Base-by-base conservation (phyloP, 2,888 invertebrate species). In the Allacma fusca region DNA sequence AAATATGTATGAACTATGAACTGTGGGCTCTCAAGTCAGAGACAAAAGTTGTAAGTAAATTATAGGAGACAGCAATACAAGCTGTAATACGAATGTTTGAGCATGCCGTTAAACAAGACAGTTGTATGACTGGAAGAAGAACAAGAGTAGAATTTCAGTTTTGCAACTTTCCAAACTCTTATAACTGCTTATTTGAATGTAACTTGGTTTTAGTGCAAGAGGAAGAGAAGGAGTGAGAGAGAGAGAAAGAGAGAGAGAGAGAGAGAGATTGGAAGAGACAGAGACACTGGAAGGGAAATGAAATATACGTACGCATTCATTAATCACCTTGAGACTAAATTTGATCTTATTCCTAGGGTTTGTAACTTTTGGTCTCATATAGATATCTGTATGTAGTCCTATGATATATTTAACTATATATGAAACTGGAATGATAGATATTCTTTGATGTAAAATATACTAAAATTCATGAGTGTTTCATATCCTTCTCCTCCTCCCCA, bases 321-420 rank as follows among this genome's bases (percentile, higher is more conserved):
- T 67, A 67, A 67, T 67, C 67, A 67, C 67, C 67, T 67, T 67
- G 29, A 16, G 67, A 28, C 67, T 67, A 67, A 67, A 67, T 67
- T 67, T 67, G 29, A 67, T 67, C 67, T 29, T 67, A 67, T 67
- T 62, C n/a, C 62, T 16, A 23, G 62, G 62, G 23, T 62, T 62
- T 62, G 23, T 62, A 50, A 50, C 50, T 50, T 50, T 50, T 50
- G 9, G 9, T n/a, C 50, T 50, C 50, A 34, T 34, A 9, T 34
- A n/a, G n/a, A n/a, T n/a, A n/a, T n/a, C n/a, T n/a, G n/a, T n/a
- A n/a, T n/a, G n/a, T n/a, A n/a, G n/a, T n/a, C n/a, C n/a, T n/a
- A n/a, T n/a, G n/a, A n/a, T n/a, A n/a, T n/a, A n/a, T n/a, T n/a
- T n/a, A n/a, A n/a, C n/a, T n/a, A n/a, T n/a, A n/a, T n/a, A n/a